Conservation (phyloP, 2,113 vertebrate genomes). For the Semnornis frantzii region DNA sequence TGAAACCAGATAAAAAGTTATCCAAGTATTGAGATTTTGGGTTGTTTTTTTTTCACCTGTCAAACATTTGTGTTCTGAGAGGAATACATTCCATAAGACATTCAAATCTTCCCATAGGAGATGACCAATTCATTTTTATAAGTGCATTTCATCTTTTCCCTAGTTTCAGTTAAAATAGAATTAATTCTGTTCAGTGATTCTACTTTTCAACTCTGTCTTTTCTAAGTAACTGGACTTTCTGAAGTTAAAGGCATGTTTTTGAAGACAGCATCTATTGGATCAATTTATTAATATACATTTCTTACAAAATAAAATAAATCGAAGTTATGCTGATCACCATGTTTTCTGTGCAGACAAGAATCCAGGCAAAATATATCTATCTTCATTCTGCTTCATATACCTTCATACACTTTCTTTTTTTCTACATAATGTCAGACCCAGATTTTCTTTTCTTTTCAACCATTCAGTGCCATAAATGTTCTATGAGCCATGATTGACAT, state of each 20-base stretch:
- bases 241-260: no score
- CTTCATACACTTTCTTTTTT: background rate
- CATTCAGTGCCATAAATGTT: background rate
- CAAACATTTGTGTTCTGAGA: background rate
- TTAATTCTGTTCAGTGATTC: no score
- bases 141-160: background rate
- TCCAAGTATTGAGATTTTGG: background rate
- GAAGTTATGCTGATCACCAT: rapidly evolving
- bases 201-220: no score
- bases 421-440: background rate
- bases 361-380: background rate
- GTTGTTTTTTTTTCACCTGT: background rate
- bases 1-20: background rate
- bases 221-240: no score
- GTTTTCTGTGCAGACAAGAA: background rate
- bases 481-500: background rate
- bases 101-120: background rate
- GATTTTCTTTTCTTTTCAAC: background rate
- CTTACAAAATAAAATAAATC: background rate
- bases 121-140: background rate
- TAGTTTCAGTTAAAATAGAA: no score
- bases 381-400: background rate
- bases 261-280: no score
- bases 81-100: background rate
- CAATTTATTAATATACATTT: background rate